phyloP scores from a whole-genome alignment of 2,113 vertebrate species.

The Brachyhypopomus occidentalis region DNA sequence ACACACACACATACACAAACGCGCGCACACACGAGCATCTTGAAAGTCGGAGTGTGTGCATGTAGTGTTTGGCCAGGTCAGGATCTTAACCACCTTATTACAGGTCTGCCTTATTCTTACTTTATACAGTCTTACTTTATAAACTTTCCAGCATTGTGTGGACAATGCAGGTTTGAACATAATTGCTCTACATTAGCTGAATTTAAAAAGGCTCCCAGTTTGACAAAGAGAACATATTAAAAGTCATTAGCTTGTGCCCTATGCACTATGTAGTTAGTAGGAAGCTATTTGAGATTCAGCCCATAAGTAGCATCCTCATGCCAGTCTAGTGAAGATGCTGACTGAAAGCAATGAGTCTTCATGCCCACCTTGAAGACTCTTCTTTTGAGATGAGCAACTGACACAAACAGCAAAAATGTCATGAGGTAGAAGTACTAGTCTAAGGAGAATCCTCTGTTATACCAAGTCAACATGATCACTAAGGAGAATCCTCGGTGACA shows the following conservation, averaged over 20 bases:
- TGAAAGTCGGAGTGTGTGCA: too few relatives aligned
- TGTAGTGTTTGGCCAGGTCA: too few relatives aligned
- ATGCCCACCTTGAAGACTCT: too few relatives aligned
- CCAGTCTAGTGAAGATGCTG: slow-evolving; percentile 57
- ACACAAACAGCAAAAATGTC: too few relatives aligned
- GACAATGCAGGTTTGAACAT: background rate
- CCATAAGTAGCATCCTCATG: slow-evolving; percentile 35
- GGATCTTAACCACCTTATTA: background rate
- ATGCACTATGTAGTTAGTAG: background rate
- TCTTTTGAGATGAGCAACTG: too few relatives aligned
- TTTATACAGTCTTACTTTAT: background rate
- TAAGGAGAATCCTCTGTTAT: too few relatives aligned
- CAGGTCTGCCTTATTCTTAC: background rate
- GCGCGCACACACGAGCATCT: too few relatives aligned
- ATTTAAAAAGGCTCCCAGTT: background rate
- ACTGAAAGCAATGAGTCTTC: slow-evolving; percentile 65
- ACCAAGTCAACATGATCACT: too few relatives aligned
- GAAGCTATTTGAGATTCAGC: background rate
- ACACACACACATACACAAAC: too few relatives aligned
- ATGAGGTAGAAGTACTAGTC: too few relatives aligned
- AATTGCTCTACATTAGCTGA: too few relatives aligned
- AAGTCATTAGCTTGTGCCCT: background rate
- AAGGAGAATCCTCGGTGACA: slow-evolving; percentile 4
- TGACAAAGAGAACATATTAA: background rate
- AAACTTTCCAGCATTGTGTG: background rate